Evolutionary conservation across 2,888 invertebrate species (phyloP).

Genomic region (Hymenopus coronatus): DNA sequence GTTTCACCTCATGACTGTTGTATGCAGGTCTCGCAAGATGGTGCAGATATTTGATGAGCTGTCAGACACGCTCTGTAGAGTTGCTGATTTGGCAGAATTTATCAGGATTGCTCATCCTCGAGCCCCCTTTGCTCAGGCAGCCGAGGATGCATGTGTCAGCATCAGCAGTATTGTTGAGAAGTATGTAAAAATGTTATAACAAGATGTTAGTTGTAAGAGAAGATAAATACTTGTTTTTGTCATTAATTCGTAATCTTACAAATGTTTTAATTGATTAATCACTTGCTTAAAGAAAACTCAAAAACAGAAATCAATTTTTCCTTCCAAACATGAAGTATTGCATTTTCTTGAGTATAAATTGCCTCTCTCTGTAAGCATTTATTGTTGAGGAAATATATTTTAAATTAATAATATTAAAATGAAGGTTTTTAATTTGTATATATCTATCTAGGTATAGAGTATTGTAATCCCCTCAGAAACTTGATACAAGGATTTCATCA

Average conservation of each 20-base stretch:
- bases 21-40: conserved; percentile 67
- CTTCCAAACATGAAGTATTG: too few relatives aligned
- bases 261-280: too few relatives aligned
- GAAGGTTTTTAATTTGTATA: too few relatives aligned
- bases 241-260: neutral
- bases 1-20: neutral
- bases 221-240: neutral
- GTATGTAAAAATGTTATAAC: conserved; percentile 49
- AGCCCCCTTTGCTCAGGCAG: conserved; percentile 69
- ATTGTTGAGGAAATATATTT: too few relatives aligned
- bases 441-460: too few relatives aligned
- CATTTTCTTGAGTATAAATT: too few relatives aligned
- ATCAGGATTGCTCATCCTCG: conserved; percentile 90
- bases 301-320: too few relatives aligned
- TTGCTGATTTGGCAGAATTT: conserved; percentile 97
- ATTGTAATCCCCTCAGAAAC: too few relatives aligned
- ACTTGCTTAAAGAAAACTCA: too few relatives aligned
- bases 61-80: conserved; percentile 90
- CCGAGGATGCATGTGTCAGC: conserved; percentile 84
- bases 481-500: too few relatives aligned
- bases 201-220: neutral
- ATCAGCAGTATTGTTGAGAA: conserved; percentile 92
- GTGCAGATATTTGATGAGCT: conserved; percentile 94
- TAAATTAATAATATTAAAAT: too few relatives aligned
- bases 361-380: too few relatives aligned